Evolutionary conservation across 1,140 invertebrate species (phyloP), one percentile per base, ranked within the genome.

Genomic region (Maconellicoccus hirsutus): DNA sequence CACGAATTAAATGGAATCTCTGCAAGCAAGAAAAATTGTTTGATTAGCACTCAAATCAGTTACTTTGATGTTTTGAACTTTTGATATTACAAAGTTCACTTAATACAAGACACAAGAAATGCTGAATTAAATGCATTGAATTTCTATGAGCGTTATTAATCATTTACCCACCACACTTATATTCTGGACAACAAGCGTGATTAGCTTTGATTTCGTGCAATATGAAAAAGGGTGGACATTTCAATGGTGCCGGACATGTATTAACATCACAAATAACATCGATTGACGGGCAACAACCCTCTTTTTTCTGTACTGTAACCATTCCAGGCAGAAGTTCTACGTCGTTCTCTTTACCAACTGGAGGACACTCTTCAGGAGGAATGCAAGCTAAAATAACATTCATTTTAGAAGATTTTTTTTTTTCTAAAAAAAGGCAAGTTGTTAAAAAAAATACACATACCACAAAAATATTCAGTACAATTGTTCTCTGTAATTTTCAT

Each of bases 1-100:
- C 90, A 92, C 71, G 86, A 82, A 75, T 90, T 82, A 69, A 85
- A 82, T 0, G 88, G 89, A 16, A 85, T 81, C 74, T 84, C 86
- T 89, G 76, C 69, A 61, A 39, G 72, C 71, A 70, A 27, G 1
- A 42, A 42, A 38, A n/a, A n/a, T n/a, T n/a, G n/a, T n/a, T n/a
- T n/a, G n/a, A n/a, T n/a, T n/a, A n/a, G n/a, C n/a, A n/a, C n/a
- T n/a, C n/a, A n/a, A n/a, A n/a, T n/a, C n/a, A n/a, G n/a, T n/a
- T n/a, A n/a, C n/a, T n/a, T n/a, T n/a, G n/a, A n/a, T n/a, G n/a
- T n/a, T n/a, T n/a, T n/a, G n/a, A n/a, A n/a, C n/a, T n/a, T n/a
- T n/a, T n/a, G n/a, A n/a, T n/a, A n/a, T n/a, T n/a, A n/a, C n/a
- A n/a, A n/a, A n/a, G n/a, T n/a, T n/a, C n/a, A n/a, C n/a, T n/a